These are phyloP conservation scores for Paramisgurnus dabryanus DNA, from an alignment of 2,113 vertebrate species.

Conservation along the genomic window DNA sequence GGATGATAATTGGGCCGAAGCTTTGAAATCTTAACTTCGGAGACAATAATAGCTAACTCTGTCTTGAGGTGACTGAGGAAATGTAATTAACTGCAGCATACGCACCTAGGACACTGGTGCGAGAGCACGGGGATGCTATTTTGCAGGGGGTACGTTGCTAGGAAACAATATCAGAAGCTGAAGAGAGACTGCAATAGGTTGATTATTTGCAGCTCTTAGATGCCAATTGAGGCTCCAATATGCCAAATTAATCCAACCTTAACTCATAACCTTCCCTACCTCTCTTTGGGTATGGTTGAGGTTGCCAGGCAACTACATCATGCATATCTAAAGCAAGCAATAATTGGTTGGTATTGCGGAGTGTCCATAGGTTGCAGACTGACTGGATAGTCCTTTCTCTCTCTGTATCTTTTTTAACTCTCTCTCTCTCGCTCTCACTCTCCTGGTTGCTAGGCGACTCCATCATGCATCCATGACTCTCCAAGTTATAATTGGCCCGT, in stretches of 20 bases:
- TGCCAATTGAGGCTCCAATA: conserved; percentile 24
- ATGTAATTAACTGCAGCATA: conserved; percentile 74
- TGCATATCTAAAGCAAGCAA: conserved; percentile 76
- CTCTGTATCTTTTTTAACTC: conserved; percentile 46
- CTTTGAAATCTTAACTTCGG: conserved; percentile 57
- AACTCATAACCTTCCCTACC: conserved; percentile 8
- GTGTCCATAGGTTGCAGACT: conserved; percentile 66
- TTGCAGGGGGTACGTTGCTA: conserved; percentile 66
- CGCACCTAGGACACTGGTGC: conserved; percentile 71
- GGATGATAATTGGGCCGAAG: conserved; percentile 44
- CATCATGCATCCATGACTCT: conserved; percentile 76
- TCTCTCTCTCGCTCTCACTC: conserved; percentile 23
- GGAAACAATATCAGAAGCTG: conserved; percentile 67
- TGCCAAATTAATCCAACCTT: conserved; percentile 36
- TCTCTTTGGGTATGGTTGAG: conserved; percentile 44
- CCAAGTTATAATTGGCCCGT: conserved; percentile 82
- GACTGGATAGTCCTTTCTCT: conserved; percentile 41
- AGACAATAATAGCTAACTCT: conserved; percentile 63
- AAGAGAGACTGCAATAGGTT: conserved; percentile 64
- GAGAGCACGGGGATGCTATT: conserved; percentile 25
- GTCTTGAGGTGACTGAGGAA: conserved; percentile 69
- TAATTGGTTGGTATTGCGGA: conserved; percentile 89
- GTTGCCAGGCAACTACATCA: conserved; percentile 96
- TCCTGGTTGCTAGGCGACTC: conserved; percentile 90
- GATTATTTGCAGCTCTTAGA: conserved; percentile 63